These are phyloP conservation scores for Holacanthella duospinosa DNA, from an alignment of 2,888 invertebrate genomes.

Conservation along the genomic window DNA sequence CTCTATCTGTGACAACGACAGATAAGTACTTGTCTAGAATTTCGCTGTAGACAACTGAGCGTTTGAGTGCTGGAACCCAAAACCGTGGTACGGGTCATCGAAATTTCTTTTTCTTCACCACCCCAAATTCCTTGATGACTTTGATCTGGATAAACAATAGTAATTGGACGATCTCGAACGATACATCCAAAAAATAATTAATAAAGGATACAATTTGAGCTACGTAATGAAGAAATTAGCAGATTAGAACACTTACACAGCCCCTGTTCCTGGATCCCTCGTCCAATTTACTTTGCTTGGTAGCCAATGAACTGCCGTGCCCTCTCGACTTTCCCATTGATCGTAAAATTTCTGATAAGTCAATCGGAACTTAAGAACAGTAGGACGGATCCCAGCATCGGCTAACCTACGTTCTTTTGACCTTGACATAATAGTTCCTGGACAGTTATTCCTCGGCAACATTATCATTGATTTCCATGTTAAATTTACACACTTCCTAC, in stretches of 20 bases:
- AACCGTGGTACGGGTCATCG: constrained; percentile 64
- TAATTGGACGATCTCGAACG: constrained; percentile 65
- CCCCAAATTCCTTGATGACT: constrained; percentile 85
- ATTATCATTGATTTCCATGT: too few relatives aligned
- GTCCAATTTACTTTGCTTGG: constrained; percentile 63
- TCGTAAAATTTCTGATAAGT: constrained; percentile 76
- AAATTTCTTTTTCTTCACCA: constrained; percentile 59
- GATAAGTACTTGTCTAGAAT: constrained; percentile 74
- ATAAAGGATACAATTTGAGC: neutral
- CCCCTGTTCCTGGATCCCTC: constrained; percentile 60
- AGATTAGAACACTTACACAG: constrained; percentile 48
- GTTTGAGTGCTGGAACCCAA: constrained; percentile 74
- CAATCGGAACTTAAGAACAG: constrained; percentile 50
- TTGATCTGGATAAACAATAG: constrained; percentile 66
- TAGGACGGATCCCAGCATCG: constrained; percentile 14
- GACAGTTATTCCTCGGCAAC: too few relatives aligned
- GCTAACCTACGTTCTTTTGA: too few relatives aligned
- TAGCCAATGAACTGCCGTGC: constrained; percentile 56
- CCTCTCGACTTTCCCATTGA: constrained; percentile 65
- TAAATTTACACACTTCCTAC: too few relatives aligned
- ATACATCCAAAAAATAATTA: constrained; percentile 46
- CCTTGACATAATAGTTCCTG: too few relatives aligned
- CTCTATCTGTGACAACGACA: constrained; percentile 70
- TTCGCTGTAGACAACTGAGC: constrained; percentile 78
- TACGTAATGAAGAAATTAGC: neutral